A percentile compares a stretch with the other conserved stretches of the same genome.
These are phyloP conservation scores for Glaucomys volans DNA, from an alignment of 2,113 vertebrate genomes.

Conservation along the genomic window DNA sequence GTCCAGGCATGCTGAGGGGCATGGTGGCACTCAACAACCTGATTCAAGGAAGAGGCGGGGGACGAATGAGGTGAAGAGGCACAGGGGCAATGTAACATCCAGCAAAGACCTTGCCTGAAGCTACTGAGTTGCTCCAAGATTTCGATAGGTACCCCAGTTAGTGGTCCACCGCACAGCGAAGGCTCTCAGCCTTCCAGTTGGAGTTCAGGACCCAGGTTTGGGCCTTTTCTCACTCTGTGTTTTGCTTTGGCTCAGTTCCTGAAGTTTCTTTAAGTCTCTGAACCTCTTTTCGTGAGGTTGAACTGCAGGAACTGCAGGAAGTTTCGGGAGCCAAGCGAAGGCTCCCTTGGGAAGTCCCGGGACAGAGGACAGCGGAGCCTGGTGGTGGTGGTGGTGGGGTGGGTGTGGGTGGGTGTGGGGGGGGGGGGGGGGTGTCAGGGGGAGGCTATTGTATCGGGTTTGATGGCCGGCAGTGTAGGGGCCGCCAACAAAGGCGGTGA, in stretches of 20 bases:
- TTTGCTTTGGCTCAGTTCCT: not conserved
- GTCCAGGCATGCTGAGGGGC: not conserved
- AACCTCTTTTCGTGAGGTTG: not conserved
- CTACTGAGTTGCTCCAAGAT: not conserved
- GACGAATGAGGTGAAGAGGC: not conserved
- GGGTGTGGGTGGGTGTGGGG: no score
- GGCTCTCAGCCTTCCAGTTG: not conserved
- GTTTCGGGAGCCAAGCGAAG: not conserved
- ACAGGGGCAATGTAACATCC: not conserved
- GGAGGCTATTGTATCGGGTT: not conserved
- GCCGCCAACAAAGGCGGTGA: constrained; percentile 25
- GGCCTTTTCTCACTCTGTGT: not conserved
- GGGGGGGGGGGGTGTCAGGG: not conserved
- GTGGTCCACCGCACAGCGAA: accelerated
- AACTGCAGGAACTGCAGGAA: not conserved
- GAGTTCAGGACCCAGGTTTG: no score
- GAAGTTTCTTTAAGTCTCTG: constrained; percentile 40
- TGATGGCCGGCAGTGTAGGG: not conserved
- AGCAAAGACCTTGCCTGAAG: not conserved
- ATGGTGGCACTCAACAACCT: not conserved
- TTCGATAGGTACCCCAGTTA: not conserved
- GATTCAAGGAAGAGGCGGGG: not conserved
- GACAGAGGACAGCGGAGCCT: not conserved
- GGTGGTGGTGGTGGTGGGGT: no score
- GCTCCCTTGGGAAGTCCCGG: not conserved